These are phyloP conservation scores for Marronus borbonicus DNA, from an alignment of 2,888 invertebrate genomes.

Conservation along the genomic window DNA sequence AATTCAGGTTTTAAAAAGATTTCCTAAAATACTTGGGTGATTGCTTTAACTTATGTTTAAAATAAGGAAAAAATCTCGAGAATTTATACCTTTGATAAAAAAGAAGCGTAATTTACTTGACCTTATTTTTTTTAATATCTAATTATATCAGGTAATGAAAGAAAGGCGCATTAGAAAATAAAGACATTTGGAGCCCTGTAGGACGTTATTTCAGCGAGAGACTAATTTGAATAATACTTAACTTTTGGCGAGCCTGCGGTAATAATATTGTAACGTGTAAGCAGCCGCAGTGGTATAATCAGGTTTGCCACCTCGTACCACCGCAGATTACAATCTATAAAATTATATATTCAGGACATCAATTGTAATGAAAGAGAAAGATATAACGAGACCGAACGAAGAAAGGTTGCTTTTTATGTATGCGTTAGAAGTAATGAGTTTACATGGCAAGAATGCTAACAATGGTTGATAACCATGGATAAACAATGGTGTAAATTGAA, in stretches of 20 bases:
- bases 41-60: no score
- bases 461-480: no score
- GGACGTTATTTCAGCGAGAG: constrained; percentile 52
- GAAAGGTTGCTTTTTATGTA: background rate
- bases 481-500: no score
- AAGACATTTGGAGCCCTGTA: constrained; percentile 53
- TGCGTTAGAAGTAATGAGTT: no score
- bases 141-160: constrained; percentile 33
- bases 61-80: no score
- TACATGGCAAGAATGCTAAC: no score
- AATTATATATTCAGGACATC: constrained; percentile 58
- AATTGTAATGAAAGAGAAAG: constrained; percentile 53
- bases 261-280: constrained; percentile 55
- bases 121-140: background rate
- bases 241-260: constrained; percentile 53
- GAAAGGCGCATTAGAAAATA: constrained; percentile 36
- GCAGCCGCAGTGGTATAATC: constrained; percentile 53
- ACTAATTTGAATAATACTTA: constrained; percentile 56
- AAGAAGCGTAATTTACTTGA: no score
- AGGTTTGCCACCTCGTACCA: constrained; percentile 50
- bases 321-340: constrained; percentile 58
- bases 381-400: background rate
- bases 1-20: no score
- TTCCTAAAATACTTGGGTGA: no score
- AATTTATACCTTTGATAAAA: no score